Percentiles rank a stretch among this genome's conserved stretches.
Conservation (phyloP, 2,888 invertebrate genomes). For the Eumacrocentrus americanus region DNA sequence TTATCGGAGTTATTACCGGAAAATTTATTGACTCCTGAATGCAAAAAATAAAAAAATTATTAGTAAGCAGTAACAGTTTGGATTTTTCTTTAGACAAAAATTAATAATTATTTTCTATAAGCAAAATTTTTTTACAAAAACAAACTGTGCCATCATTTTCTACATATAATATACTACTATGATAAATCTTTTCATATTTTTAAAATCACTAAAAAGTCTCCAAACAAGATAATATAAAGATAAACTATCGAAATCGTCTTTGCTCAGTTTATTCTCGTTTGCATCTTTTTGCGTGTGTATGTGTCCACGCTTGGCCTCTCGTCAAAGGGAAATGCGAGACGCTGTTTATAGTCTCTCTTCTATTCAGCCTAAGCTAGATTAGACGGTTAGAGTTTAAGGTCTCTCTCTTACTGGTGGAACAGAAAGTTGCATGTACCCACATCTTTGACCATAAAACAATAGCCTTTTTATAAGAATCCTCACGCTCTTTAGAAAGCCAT, state of each 20-base stretch:
- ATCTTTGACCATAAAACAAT: not conserved
- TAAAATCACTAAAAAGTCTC: too few species aligned
- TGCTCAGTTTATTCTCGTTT: conserved; percentile 1
- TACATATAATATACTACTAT: too few species aligned
- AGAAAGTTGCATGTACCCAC: not conserved
- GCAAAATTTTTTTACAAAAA: too few species aligned
- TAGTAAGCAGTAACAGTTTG: too few species aligned
- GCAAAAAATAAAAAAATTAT: too few species aligned
- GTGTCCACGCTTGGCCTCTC: not conserved
- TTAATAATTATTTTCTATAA: too few species aligned
- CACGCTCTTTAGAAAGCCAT: not conserved
- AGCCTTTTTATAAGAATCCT: not conserved
- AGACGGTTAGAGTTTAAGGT: not conserved
- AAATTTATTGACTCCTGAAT: too few species aligned
- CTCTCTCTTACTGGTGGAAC: not conserved
- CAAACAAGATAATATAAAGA: too few species aligned
- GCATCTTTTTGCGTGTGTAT: not conserved
- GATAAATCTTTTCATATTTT: too few species aligned
- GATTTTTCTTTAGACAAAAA: too few species aligned
- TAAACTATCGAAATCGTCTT: not conserved
- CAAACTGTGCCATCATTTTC: too few species aligned
- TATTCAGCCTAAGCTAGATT: not conserved
- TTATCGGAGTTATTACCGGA: too few species aligned
- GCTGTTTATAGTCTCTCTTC: not conserved
- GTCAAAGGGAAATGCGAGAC: conserved; percentile 8